phyloP scores from a whole-genome alignment of 1,140 invertebrate species.

The Neodiprion lecontei region DNA sequence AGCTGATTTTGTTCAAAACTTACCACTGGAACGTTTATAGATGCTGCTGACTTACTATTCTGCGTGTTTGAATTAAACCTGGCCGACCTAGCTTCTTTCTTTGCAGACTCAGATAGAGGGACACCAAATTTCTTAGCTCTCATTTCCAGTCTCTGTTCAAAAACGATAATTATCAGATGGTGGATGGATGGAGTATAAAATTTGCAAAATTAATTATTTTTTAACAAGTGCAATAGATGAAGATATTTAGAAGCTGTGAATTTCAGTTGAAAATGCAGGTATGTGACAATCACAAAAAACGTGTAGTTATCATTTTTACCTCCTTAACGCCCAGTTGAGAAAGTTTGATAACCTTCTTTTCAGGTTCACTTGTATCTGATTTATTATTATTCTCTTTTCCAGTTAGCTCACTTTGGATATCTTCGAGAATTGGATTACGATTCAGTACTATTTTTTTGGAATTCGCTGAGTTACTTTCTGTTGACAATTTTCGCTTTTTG shows the following conservation, averaged over 20 bases:
- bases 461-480: conserved; percentile 45
- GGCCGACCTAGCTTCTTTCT: conserved; percentile 72
- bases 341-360: conserved; percentile 68
- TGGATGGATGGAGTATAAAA: neutral
- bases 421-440: conserved; percentile 66
- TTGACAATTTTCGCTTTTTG: conserved; percentile 50
- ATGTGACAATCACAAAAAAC: conserved; percentile 5
- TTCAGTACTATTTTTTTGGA: conserved; percentile 73
- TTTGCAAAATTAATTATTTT: conserved; percentile 5
- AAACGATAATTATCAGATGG: conserved; percentile 25
- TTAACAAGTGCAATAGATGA: too few relatives aligned
- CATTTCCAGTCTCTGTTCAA: conserved; percentile 70
- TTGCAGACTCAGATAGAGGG: conserved; percentile 65
- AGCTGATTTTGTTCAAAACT: conserved; percentile 23
- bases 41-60: conserved; percentile 50
- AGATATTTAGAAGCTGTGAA: neutral
- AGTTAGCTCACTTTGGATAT: conserved; percentile 45
- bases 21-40: conserved; percentile 47
- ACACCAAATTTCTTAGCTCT: conserved; percentile 81
- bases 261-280: conserved; percentile 14
- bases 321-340: conserved; percentile 71
- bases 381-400: conserved; percentile 36
- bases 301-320: conserved; percentile 44
- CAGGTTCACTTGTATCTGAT: conserved; percentile 33
- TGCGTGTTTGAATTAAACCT: conserved; percentile 64